Conservation (phyloP, 2,888 invertebrate species). For the Oligia strigilis region DNA sequence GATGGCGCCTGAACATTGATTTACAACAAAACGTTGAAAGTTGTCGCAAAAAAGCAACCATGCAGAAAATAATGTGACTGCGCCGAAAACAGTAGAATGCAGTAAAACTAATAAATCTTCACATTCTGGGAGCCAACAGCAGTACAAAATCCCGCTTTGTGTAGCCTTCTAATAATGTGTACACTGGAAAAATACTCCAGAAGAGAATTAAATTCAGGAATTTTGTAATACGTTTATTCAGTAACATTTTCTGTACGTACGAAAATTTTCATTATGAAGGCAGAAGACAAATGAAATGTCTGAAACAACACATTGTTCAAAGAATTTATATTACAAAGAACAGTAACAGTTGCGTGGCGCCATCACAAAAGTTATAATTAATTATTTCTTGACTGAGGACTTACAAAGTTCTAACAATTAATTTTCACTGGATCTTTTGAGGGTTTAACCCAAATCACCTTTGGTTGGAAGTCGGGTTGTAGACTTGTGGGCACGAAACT, state of each 20-base stretch:
- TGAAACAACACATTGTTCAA: constrained; percentile 6
- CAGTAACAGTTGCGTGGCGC: constrained; percentile 8
- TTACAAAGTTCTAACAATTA: constrained; percentile 23
- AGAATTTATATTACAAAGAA: constrained; percentile 13
- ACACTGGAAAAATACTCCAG: constrained; percentile 25
- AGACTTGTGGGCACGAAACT: constrained; percentile 2
- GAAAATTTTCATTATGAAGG: background rate
- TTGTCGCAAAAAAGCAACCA: constrained; percentile 39
- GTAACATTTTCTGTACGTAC: constrained; percentile 11
- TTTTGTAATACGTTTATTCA: constrained; percentile 16
- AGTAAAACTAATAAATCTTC: constrained; percentile 44
- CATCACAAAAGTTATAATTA: constrained; percentile 20
- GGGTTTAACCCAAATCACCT: constrained; percentile 28
- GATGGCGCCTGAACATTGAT: constrained; percentile 1
- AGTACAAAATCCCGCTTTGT: constrained; percentile 18
- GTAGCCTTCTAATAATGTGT: constrained; percentile 35
- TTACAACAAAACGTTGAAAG: constrained; percentile 29
- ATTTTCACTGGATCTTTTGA: constrained; percentile 17
- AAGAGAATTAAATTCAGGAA: constrained; percentile 36
- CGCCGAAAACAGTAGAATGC: constrained; percentile 39
- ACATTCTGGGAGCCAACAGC: constrained; percentile 30
- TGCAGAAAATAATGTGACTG: constrained; percentile 41
- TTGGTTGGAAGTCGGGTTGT: constrained; percentile 12
- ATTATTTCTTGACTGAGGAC: constrained; percentile 15
- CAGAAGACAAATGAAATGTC: constrained; percentile 23